phyloP scores from a whole-genome alignment of 1,140 invertebrate species.

The Euschistus heros region DNA sequence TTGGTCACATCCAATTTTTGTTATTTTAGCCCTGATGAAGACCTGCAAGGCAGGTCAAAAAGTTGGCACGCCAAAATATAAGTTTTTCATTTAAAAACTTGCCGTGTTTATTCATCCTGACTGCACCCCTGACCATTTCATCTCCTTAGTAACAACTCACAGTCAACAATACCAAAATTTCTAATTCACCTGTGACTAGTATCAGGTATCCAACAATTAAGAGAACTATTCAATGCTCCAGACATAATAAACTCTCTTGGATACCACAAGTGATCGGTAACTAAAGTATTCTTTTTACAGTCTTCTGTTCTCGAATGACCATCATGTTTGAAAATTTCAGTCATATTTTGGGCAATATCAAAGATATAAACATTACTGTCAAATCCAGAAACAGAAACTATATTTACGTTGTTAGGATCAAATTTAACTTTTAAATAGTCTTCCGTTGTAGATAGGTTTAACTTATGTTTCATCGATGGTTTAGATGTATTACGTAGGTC shows the following conservation, averaged over 20 bases:
- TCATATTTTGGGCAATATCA: background rate
- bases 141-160: too few relatives aligned
- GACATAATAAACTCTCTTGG: conserved; percentile 8
- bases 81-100: too few relatives aligned
- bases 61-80: too few relatives aligned
- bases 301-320: conserved; percentile 18
- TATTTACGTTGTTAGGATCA: background rate
- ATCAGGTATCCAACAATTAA: conserved; percentile 18
- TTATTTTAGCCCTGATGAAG: too few relatives aligned
- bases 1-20: too few relatives aligned
- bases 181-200: background rate
- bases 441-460: background rate
- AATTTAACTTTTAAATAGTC: background rate
- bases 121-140: too few relatives aligned
- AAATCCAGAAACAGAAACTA: conserved; percentile 3
- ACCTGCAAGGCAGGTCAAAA: too few relatives aligned
- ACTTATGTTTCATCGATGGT: background rate
- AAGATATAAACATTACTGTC: conserved; percentile 4
- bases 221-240: conserved; percentile 7
- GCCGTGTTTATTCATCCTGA: too few relatives aligned
- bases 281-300: background rate
- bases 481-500: background rate
- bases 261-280: conserved; percentile 8
- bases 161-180: too few relatives aligned
- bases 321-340: conserved; percentile 13